Conservation (phyloP, 2,113 vertebrate species). For the Xenus cinereus region DNA sequence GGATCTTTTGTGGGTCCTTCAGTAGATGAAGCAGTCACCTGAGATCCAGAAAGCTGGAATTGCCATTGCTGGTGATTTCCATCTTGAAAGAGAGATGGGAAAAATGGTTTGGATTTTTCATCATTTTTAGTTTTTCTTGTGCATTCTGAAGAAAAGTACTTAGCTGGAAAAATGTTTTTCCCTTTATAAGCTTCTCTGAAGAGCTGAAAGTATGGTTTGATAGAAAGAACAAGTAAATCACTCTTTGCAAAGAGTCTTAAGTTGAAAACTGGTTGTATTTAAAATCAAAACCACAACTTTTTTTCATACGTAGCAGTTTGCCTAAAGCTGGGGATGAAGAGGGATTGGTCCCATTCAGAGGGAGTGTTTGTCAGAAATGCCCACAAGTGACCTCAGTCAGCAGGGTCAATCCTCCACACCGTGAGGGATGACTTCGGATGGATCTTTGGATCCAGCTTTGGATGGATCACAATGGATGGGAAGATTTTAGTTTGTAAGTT, state of each 20-base stretch:
- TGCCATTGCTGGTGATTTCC: neutral
- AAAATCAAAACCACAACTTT: neutral
- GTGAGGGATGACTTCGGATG: too few species aligned
- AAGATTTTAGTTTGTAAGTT: neutral
- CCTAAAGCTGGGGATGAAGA: neutral
- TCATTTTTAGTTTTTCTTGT: neutral
- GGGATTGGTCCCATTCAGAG: rapidly evolving
- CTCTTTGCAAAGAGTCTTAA: neutral
- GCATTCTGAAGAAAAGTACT: neutral
- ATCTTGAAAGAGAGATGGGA: neutral
- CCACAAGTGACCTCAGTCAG: neutral
- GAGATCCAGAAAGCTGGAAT: neutral
- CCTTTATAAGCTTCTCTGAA: neutral
- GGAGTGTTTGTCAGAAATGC: neutral
- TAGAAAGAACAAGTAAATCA: neutral
- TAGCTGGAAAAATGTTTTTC: neutral
- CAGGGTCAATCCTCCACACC: neutral
- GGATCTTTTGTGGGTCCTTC: neutral
- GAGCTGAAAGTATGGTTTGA: neutral
- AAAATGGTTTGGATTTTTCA: neutral
- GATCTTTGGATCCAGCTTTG: too few species aligned
- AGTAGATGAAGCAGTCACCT: neutral
- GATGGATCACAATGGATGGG: neutral
- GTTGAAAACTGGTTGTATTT: neutral
- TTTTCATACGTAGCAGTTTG: neutral